Evolutionary conservation across 2,797 vertebrate genomes (phyloP).

Genomic region (Sebastolobus alascanus): DNA sequence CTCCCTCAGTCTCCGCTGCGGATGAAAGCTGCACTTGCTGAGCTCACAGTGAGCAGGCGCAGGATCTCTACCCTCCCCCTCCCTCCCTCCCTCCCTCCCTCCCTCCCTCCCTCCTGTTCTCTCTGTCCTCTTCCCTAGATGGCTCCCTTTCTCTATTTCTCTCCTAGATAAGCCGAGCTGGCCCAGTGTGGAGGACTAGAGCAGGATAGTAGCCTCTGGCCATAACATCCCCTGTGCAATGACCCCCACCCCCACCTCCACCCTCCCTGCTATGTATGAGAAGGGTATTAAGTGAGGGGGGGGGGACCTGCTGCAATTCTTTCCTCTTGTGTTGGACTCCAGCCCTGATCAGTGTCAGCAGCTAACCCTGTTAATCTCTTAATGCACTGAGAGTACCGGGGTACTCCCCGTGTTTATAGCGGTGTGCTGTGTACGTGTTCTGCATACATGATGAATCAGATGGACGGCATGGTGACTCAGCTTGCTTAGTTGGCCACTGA

Average conservation of each 20-base stretch:
- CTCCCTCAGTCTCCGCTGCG: slow-evolving; percentile 78
- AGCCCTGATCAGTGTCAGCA: slow-evolving; percentile 78
- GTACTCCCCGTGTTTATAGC: slow-evolving; percentile 52
- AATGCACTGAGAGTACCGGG: slow-evolving; percentile 70
- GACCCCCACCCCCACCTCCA: slow-evolving; percentile 35
- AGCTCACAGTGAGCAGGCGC: slow-evolving; percentile 86
- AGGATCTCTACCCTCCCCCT: slow-evolving; percentile 50
- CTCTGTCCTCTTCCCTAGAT: slow-evolving; percentile 77
- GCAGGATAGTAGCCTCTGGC: slow-evolving; percentile 44
- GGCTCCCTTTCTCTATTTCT: slow-evolving; percentile 78
- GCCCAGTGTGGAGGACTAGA: slow-evolving; percentile 41
- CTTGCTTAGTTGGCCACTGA: slow-evolving; percentile 10
- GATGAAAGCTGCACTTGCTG: slow-evolving; percentile 86
- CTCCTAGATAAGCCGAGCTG: slow-evolving; percentile 54
- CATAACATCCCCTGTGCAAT: slow-evolving; percentile 42
- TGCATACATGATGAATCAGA: slow-evolving; percentile 41
- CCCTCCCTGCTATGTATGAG: slow-evolving; percentile 29
- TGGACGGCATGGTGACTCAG: slow-evolving; percentile 47
- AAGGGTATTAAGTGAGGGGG: slow-evolving; percentile 58
- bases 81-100: slow-evolving; percentile 35
- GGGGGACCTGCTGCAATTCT: slow-evolving; percentile 52
- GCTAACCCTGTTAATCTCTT: slow-evolving; percentile 84
- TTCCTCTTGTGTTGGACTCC: slow-evolving; percentile 63
- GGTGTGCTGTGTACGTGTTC: slow-evolving; percentile 31
- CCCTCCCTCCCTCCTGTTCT: slow-evolving; percentile 49